A percentile compares a stretch with the other conserved stretches of the same genome.
These are phyloP conservation scores for Amblyopsis rosae DNA, from an alignment of 2,113 vertebrate species.

Conservation along the genomic window DNA sequence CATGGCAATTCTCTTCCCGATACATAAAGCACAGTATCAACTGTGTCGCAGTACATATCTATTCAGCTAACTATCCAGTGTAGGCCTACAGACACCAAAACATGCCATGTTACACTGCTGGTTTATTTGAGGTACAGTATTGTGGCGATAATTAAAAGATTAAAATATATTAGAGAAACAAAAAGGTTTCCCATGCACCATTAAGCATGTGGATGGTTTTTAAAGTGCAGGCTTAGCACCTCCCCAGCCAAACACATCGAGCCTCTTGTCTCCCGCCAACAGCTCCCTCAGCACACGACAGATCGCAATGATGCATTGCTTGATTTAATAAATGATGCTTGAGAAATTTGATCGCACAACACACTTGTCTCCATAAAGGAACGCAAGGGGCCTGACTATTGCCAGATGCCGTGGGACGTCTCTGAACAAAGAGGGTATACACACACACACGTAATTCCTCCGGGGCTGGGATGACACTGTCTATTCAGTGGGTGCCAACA, in stretches of 20 bases:
- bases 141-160: too few relatives aligned
- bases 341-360: constrained; percentile 64
- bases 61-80: too few relatives aligned
- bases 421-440: constrained; percentile 67
- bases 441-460: constrained; percentile 67
- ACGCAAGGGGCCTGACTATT: constrained; percentile 56
- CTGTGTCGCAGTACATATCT: too few relatives aligned
- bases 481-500: constrained; percentile 60
- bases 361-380: constrained; percentile 61
- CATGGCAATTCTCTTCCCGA: too few relatives aligned
- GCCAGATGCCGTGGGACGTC: constrained; percentile 68
- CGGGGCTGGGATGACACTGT: constrained; percentile 59
- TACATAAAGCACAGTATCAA: too few relatives aligned
- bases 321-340: constrained; percentile 70
- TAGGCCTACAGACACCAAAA: too few relatives aligned
- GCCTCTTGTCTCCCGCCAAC: neutral
- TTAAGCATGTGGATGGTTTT: too few relatives aligned
- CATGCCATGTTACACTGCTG: too few relatives aligned
- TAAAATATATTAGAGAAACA: too few relatives aligned
- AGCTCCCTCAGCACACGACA: constrained; percentile 24
- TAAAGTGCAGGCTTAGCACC: constrained; percentile 17
- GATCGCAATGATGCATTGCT: constrained; percentile 60
- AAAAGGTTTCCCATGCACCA: neutral
- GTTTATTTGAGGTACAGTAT: too few relatives aligned
- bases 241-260: constrained; percentile 16